These are phyloP conservation scores for Labeo calbasu DNA, from an alignment of 2,797 vertebrate species.

Conservation along the genomic window DNA sequence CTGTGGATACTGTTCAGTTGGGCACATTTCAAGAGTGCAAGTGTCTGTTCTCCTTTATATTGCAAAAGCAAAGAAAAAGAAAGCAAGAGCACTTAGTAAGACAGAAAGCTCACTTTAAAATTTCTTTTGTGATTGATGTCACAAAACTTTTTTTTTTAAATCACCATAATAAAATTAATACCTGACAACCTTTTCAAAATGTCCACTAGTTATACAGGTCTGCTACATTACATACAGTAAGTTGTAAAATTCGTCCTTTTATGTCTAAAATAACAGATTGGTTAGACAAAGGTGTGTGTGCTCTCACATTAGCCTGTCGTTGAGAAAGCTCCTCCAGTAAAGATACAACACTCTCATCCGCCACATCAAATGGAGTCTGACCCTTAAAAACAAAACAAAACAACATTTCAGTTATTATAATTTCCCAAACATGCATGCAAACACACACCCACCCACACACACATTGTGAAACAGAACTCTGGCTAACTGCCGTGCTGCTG, in stretches of 20 bases:
- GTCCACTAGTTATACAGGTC: not conserved
- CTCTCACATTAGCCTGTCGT: slow-evolving; percentile 86
- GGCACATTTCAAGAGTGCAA: not conserved
- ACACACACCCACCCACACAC: not conserved
- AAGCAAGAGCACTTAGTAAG: not conserved
- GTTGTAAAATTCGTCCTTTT: not conserved
- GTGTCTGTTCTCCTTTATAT: not conserved
- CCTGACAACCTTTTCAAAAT: not conserved
- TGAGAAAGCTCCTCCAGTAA: slow-evolving; percentile 85
- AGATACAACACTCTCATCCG: slow-evolving; percentile 83
- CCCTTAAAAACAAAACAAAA: slow-evolving; percentile 73
- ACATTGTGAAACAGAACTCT: slow-evolving; percentile 23
- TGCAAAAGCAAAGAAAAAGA: not conserved
- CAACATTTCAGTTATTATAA: not conserved
- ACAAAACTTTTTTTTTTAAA: not conserved
- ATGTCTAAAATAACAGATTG: not conserved
- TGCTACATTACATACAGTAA: not conserved
- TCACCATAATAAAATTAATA: not conserved
- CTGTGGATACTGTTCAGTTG: not conserved
- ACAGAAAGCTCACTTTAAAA: not conserved
- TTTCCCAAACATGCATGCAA: not conserved
- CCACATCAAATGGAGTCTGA: slow-evolving; percentile 89
- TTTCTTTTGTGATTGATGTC: not conserved
- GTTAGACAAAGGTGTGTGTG: not conserved
- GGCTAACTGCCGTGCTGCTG: slow-evolving; percentile 31